Evolutionary conservation across 1,140 invertebrate genomes (phyloP).

Genomic region (Acromyrmex charruanus): DNA sequence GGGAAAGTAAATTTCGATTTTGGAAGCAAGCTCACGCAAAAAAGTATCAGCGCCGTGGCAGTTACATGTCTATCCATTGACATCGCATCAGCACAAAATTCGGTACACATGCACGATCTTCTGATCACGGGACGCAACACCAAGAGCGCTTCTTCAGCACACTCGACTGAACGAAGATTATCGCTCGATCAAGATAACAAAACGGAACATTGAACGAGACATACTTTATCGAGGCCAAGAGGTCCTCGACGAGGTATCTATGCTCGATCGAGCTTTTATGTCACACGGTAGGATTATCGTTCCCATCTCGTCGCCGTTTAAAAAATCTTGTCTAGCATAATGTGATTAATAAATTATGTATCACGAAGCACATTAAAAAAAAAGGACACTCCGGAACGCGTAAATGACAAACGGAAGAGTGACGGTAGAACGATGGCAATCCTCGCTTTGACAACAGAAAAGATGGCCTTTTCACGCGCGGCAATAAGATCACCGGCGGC

Average conservation of each 20-base stretch:
- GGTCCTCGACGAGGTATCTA: neutral
- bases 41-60: neutral
- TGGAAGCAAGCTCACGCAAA: neutral
- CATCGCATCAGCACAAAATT: slow-evolving; percentile 42
- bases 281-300: neutral
- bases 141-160: slow-evolving; percentile 15
- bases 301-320: neutral
- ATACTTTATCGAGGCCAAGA: slow-evolving; percentile 18
- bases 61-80: neutral
- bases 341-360: neutral
- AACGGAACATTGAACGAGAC: neutral
- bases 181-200: slow-evolving; percentile 7
- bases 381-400: neutral
- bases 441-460: too few relatives aligned
- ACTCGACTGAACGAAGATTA: neutral
- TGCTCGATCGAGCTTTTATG: slow-evolving; percentile 3
- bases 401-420: neutral
- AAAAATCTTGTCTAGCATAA: neutral
- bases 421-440: neutral
- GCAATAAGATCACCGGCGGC: neutral
- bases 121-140: slow-evolving; percentile 29
- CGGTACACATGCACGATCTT: slow-evolving; percentile 18
- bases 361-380: neutral
- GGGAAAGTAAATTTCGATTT: neutral
- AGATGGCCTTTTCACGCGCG: neutral